phyloP scores from a whole-genome alignment of 2,888 invertebrate genomes.

The Odontocolon sp. region DNA sequence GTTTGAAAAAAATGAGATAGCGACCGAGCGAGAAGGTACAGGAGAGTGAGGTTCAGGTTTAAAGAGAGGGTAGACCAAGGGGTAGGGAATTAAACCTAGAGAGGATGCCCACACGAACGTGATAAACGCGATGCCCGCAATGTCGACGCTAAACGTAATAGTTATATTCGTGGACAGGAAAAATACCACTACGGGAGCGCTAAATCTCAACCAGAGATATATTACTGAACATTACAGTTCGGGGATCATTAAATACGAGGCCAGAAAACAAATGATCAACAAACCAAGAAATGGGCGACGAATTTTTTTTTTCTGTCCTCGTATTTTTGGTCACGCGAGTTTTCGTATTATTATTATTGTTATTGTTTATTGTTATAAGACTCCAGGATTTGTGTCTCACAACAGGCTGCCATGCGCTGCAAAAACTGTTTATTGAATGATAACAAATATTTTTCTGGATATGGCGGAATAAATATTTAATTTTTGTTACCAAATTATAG shows the following conservation, averaged over 20 bases:
- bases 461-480: too few species aligned
- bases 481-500: too few species aligned
- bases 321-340: background rate
- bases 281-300: background rate
- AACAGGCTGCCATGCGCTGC: too few species aligned
- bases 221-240: background rate
- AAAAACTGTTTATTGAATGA: too few species aligned
- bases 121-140: slow-evolving; percentile 12
- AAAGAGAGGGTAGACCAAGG: background rate
- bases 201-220: background rate
- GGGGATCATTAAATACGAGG: background rate
- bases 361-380: too few species aligned
- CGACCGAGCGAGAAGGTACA: background rate
- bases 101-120: slow-evolving; percentile 2
- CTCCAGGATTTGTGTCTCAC: background rate
- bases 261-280: background rate
- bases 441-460: too few species aligned
- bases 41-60: background rate
- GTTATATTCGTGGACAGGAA: background rate
- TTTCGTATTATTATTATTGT: too few species aligned
- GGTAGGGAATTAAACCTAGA: background rate
- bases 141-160: background rate
- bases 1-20: slow-evolving; percentile 41
- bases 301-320: background rate
- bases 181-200: background rate